Evolutionary conservation across 2,113 vertebrate species (phyloP), one percentile per base, ranked within the genome.

Genomic region (Gnathonemus echidnorhynchus): DNA sequence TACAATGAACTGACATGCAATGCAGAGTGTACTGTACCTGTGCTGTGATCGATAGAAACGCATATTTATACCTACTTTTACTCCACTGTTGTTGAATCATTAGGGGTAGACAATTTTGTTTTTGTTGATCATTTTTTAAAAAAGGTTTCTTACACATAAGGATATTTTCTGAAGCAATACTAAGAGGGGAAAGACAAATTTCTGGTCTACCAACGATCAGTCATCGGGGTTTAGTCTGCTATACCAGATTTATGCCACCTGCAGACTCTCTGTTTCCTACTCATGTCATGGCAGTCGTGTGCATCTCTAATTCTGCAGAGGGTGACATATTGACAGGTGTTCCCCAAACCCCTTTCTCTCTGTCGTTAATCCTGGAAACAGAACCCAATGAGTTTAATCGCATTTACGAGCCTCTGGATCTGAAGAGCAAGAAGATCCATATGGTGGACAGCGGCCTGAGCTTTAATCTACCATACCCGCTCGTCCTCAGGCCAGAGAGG

Each of bases 381-480:
- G 98, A 99, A 94, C 98, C 98, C 8, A 97, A 98, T 46, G 98
- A 99, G 92, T 99, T 99, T 95, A 97, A 98, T 77, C 96, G 94
- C 58, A 99, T 99, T 92, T 98, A 99, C 3, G 98, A 99, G 92
- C 98, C 98, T 2, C 92, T 99, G 91, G 98, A 99, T 80, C 98
- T 98, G 90, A 98, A 98, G 93, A 99, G 98, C 92, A 99, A 98
- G 92, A 99, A 99, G 95, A 99, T 99, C 91, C 98, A 99, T 0
- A 93, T 99, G 0, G 98, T 99, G 88, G 98, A 99, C 95, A 99
- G 98, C 0, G 98, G 98, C 39, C 96, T 99, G 92, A 99, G 98
- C 0, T 99, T 98, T 91, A 99, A 99, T 94, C 95, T 99, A 15
- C 98, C 98, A 0, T 99, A 98, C 90, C 98, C 98, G 0, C 96